Base-by-base conservation (phyloP, 2,113 vertebrate genomes). In the Hiodon alosoides region DNA sequence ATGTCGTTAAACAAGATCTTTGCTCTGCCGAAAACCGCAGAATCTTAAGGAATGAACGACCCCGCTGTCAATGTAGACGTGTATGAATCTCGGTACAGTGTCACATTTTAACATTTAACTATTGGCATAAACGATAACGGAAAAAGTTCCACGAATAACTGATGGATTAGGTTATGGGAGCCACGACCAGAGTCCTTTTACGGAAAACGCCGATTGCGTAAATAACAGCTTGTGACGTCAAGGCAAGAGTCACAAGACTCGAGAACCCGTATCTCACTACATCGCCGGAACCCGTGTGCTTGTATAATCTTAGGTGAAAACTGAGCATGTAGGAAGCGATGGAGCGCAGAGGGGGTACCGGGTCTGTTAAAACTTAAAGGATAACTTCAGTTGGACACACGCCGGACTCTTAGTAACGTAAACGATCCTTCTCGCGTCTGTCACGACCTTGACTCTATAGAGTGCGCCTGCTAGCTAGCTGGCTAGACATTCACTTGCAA, bases 271-370 rank as follows among this genome's bases (percentile, higher is more conserved):
- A 79, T 76, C 17, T n/a, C n/a, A 31, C 48, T 64, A 7, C 57
- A 47, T 31, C 62, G 73, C 73, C 53, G 74, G 14, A 76, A 59
- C 74, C 58, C 76, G 48, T 67, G 55, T 61, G 73, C 73, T 75
- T 46, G 73, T 70, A 70, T 48, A 16, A 5, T 66, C 17, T 53
- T 17, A 70, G 47, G 71, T 17, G 4, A 59, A 60, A 16, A 78
- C 66, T 76, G 72, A 89, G 81, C 77, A 89, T 90, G 88, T 87
- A 76, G 79, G 81, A 57, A 9, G 80, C 76, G 71, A 83, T 83
- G 78, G 80, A 82, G 16, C 81, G 73, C 3, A 50, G 79, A 67
- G 85, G 84, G 81, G 85, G 86, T 80, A 79, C 86, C 75, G 69
- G 73, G 50, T 61, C 11, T 11, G 4, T 74, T 9, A 79, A 84